Evolutionary conservation across 2,888 invertebrate species (phyloP), one percentile per base, ranked within the genome.

Genomic region (Linyphia triangularis): DNA sequence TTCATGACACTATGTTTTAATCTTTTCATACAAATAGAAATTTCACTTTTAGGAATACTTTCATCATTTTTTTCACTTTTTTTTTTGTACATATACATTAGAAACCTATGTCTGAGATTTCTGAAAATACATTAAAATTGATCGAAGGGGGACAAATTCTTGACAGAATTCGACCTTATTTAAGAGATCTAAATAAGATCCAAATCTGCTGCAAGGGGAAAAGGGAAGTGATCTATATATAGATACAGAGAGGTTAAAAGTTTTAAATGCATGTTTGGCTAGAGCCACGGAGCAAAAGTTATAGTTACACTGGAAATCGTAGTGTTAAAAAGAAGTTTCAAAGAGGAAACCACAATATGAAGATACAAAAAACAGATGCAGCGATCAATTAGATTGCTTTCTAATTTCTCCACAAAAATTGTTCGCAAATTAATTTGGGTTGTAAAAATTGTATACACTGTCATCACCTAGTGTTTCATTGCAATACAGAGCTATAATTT

Each of bases 1-100:
- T 69, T 85, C 79, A 89, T 89, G 84, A 89, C 84, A 89, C 88
- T 89, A 89, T 89, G 65, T 75, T 69, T 89, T 81, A 89, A 84
- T 89, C 84, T 89, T 85, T 89, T 89, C 83, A 89, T 89, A 89
- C 88, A 89, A 89, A 89, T 89, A 89, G 88, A 89, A 89, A 82
- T 89, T 89, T 89, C 81, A 84, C 77, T 78, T 81, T 89, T 89
- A 89, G 88, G 88, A 89, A 84, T 83, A 81, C 83, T 89, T 83
- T 51, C n/a, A 33, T 33, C n/a, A 33, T 33, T 81, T 73, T 59
- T 86, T 88, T 83, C 83, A 77, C 69, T 84, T 88, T 51, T 51
- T 13, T 43, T 16, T 51, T 84, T 84, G 83, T 89, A 83, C 75
- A 89, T 89, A 79, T 89, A 84, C 84, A 89, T 77, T 89, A 89